phyloP scores from a whole-genome alignment of 2,888 invertebrate genomes.

The Coleophora flavipennella region DNA sequence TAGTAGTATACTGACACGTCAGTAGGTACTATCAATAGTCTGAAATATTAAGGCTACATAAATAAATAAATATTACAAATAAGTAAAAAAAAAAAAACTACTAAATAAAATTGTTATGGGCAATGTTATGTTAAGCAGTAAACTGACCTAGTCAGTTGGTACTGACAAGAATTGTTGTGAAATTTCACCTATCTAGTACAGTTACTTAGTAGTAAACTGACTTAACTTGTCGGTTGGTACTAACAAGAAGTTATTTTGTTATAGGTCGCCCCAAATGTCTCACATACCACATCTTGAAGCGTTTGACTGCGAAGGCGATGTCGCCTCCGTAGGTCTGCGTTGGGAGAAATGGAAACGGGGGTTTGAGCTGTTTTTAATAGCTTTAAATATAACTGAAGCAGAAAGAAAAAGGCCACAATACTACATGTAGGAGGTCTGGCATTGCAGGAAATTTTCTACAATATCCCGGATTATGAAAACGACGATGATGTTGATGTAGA shows the following conservation, averaged over 20 bases:
- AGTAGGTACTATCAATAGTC: no score
- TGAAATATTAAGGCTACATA: no score
- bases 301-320: neutral
- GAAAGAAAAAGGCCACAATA: neutral
- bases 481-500: neutral
- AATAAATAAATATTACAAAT: no score
- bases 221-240: conserved; percentile 1
- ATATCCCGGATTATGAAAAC: neutral
- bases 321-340: neutral
- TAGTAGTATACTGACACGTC: no score
- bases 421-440: neutral
- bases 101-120: no score
- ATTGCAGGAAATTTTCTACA: neutral
- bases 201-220: no score
- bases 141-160: no score
- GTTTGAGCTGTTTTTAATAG: neutral
- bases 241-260: no score
- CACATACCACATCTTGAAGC: conserved; percentile 2
- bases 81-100: no score
- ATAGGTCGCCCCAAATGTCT: conserved; percentile 5
- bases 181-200: no score
- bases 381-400: neutral
- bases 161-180: no score
- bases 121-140: no score
- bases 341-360: neutral